Evolutionary conservation across 2,797 vertebrate genomes (phyloP).

Genomic region (Pangasius mekongensis): DNA sequence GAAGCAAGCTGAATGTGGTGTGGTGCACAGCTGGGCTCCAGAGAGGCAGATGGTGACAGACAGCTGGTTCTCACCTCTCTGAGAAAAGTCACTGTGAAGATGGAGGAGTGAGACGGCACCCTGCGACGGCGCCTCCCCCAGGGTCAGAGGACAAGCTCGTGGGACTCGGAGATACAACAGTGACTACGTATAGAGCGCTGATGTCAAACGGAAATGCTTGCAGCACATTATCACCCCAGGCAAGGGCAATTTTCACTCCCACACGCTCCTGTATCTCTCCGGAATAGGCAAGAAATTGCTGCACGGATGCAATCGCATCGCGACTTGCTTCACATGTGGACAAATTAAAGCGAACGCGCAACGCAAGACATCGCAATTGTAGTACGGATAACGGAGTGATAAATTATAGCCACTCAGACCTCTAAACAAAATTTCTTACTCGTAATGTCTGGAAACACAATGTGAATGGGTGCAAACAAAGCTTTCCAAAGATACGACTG

Average conservation of each 20-base stretch:
- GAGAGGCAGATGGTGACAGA: constrained; percentile 60
- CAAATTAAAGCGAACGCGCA: not conserved
- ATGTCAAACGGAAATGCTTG: constrained; percentile 56
- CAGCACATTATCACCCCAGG: constrained; percentile 60
- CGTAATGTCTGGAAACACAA: not conserved
- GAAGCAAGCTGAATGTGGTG: constrained; percentile 48
- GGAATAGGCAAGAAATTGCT: constrained; percentile 46
- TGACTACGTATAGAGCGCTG: constrained; percentile 39
- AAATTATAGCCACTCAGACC: not conserved
- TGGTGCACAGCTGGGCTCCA: constrained; percentile 53
- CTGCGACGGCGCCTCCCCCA: constrained; percentile 14
- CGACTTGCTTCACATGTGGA: not conserved
- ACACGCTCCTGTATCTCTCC: constrained; percentile 41
- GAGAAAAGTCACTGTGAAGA: constrained; percentile 47
- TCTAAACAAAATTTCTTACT: not conserved
- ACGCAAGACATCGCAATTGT: not conserved
- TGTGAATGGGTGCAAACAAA: not conserved
- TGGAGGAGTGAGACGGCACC: constrained; percentile 41
- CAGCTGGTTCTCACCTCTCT: constrained; percentile 62
- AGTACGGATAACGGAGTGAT: not conserved
- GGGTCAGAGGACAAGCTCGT: constrained; percentile 50
- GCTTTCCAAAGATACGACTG: not conserved
- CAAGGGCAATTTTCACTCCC: constrained; percentile 61
- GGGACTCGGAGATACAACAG: constrained; percentile 38
- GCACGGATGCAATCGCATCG: constrained; percentile 9